Percentiles rank a stretch among this genome's conserved stretches.
Evolutionary conservation across 2,113 vertebrate species (phyloP).

Genomic region (Bambusicola thoracicus): DNA sequence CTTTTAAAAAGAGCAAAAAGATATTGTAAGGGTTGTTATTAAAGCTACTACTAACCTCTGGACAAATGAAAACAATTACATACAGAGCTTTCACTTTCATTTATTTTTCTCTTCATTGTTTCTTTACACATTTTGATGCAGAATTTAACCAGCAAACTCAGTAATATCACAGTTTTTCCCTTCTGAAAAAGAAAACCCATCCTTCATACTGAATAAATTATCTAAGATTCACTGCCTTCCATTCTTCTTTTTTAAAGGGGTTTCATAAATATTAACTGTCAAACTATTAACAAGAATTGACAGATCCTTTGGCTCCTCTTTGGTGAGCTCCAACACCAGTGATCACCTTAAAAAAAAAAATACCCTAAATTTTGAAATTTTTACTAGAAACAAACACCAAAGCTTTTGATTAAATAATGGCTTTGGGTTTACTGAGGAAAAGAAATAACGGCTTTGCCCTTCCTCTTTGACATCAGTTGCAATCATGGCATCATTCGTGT

Average conservation of each 20-base stretch:
- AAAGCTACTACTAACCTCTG: neutral
- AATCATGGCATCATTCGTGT: accelerated
- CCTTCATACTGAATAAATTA: neutral
- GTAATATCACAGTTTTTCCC: neutral
- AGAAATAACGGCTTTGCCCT: neutral
- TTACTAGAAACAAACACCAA: neutral
- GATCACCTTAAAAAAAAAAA: neutral
- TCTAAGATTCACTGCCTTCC: neutral
- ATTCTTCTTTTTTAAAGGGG: neutral
- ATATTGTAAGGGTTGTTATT: neutral
- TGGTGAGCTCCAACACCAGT: neutral
- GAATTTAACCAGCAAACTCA: neutral
- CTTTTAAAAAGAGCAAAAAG: neutral
- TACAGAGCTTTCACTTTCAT: neutral
- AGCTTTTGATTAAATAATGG: neutral
- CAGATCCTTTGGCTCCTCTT: neutral
- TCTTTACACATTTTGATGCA: neutral
- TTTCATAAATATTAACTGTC: neutral
- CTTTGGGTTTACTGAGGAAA: neutral
- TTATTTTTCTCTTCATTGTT: neutral
- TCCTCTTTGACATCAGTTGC: neutral
- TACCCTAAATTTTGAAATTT: neutral
- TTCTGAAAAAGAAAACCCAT: neutral
- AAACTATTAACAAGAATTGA: neutral
- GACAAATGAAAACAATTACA: neutral